These are phyloP conservation scores for Dysdera silvatica DNA, from an alignment of 1,140 invertebrate species.

Conservation along the genomic window DNA sequence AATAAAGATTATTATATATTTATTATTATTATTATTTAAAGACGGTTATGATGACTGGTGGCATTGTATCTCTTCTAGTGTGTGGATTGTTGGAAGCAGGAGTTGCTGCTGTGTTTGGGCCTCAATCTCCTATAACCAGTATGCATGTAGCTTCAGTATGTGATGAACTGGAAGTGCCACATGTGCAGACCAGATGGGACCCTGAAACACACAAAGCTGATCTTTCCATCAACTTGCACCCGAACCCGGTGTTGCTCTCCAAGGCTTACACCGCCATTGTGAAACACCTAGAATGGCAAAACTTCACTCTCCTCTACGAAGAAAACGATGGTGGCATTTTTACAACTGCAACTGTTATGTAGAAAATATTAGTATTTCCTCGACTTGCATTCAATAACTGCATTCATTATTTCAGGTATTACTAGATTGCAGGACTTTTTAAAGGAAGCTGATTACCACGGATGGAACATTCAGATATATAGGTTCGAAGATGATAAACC, in stretches of 20 bases:
- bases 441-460: conserved; percentile 32
- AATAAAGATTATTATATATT: no score
- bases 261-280: conserved; percentile 77
- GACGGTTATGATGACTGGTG: not conserved
- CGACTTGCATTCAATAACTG: not conserved
- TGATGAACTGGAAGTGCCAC: conserved; percentile 90
- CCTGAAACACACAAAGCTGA: conserved; percentile 65
- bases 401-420: conserved; percentile 29
- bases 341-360: not conserved
- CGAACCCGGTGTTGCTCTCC: conserved; percentile 76
- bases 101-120: conserved; percentile 86
- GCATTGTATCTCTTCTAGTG: conserved; percentile 54
- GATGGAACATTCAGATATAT: conserved; percentile 34
- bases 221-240: conserved; percentile 89
- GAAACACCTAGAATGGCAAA: conserved; percentile 78
- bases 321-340: conserved; percentile 70
- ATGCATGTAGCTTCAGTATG: conserved; percentile 92
- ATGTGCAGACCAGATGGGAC: conserved; percentile 89
- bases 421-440: conserved; percentile 37
- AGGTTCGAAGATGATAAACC: conserved; percentile 31
- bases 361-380: conserved; percentile 6
- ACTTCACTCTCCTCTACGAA: conserved; percentile 89
- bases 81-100: conserved; percentile 76
- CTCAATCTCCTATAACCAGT: conserved; percentile 76
- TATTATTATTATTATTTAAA: no score